Evolutionary conservation across 2,113 vertebrate genomes (phyloP).

Genomic region (Hemibagrus wyckioides): DNA sequence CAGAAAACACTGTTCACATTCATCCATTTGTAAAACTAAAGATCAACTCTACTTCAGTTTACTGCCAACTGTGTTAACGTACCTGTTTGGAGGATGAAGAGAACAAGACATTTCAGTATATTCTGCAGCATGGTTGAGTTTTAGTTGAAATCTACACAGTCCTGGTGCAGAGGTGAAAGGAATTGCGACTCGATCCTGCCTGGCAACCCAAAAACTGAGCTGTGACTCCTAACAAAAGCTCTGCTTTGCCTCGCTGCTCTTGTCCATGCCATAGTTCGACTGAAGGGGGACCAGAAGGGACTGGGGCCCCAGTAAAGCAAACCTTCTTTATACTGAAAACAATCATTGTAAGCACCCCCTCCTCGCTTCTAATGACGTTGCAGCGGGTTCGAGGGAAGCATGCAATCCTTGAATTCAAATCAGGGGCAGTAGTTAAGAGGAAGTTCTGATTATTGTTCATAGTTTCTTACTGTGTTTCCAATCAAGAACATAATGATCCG

Average conservation of each 20-base stretch:
- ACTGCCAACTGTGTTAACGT: constrained; percentile 39
- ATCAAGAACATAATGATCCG: not conserved
- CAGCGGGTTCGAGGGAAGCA: not conserved
- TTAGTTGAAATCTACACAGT: constrained; percentile 54
- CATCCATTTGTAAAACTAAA: not conserved
- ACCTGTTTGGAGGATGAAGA: constrained; percentile 70
- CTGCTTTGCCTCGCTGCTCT: constrained; percentile 59
- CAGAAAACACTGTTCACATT: not conserved
- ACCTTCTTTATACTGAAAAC: constrained; percentile 34
- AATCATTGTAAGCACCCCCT: constrained; percentile 3
- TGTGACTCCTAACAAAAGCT: constrained; percentile 72
- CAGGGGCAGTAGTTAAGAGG: not conserved
- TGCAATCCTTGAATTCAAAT: constrained; percentile 45
- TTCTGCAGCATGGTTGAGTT: constrained; percentile 64
- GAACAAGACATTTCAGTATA: constrained; percentile 57
- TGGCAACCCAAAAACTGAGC: constrained; percentile 74
- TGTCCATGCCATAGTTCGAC: constrained; percentile 65
- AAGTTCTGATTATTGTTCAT: not conserved
- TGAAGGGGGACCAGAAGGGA: constrained; percentile 53
- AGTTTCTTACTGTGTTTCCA: not conserved
- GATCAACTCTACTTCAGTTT: not conserved
- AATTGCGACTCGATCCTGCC: constrained; percentile 70
- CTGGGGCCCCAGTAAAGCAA: constrained; percentile 62
- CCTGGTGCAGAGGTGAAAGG: constrained; percentile 52
- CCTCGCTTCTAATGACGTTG: constrained; percentile 10